phyloP scores from a whole-genome alignment of 2,888 invertebrate genomes.

The Scaptomyza flava region DNA sequence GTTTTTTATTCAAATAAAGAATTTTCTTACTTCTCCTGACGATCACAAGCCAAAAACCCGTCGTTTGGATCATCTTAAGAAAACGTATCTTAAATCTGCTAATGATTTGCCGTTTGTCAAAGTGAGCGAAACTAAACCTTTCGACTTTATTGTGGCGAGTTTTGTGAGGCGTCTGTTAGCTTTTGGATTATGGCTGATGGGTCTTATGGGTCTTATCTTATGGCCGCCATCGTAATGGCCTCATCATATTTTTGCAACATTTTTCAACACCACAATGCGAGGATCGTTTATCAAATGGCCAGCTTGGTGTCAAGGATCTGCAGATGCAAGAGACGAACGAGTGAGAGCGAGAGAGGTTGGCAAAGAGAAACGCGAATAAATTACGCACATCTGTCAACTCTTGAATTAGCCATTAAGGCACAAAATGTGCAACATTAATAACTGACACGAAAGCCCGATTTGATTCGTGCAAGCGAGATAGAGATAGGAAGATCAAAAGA shows the following conservation, averaged over 20 bases:
- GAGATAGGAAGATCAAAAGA: neutral
- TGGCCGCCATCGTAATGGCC: slow-evolving; percentile 78
- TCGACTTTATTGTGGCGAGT: neutral
- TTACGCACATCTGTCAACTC: slow-evolving; percentile 84
- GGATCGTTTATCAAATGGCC: slow-evolving; percentile 71
- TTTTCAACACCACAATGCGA: slow-evolving; percentile 76
- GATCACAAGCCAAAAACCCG: no score
- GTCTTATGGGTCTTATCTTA: slow-evolving; percentile 34
- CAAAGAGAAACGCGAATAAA: slow-evolving; percentile 79
- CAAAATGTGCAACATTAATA: slow-evolving; percentile 85
- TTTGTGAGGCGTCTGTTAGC: neutral
- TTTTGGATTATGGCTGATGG: slow-evolving; percentile 17
- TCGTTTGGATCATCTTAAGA: neutral
- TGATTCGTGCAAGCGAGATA: slow-evolving; percentile 76
- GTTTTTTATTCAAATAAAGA: no score
- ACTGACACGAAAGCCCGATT: slow-evolving; percentile 83
- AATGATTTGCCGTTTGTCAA: slow-evolving; percentile 46
- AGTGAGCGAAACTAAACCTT: slow-evolving; percentile 12
- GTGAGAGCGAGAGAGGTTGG: slow-evolving; percentile 9
- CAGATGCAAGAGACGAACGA: slow-evolving; percentile 34
- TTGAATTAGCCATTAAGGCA: slow-evolving; percentile 85
- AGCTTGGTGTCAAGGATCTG: slow-evolving; percentile 49
- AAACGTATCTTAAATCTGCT: slow-evolving; percentile 21
- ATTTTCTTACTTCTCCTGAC: no score
- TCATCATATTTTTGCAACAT: slow-evolving; percentile 80